Percentiles rank a stretch among this genome's conserved stretches.
phyloP scores from a whole-genome alignment of 92 coral and sea anemone genomes.

The Phenganax subtilis region DNA sequence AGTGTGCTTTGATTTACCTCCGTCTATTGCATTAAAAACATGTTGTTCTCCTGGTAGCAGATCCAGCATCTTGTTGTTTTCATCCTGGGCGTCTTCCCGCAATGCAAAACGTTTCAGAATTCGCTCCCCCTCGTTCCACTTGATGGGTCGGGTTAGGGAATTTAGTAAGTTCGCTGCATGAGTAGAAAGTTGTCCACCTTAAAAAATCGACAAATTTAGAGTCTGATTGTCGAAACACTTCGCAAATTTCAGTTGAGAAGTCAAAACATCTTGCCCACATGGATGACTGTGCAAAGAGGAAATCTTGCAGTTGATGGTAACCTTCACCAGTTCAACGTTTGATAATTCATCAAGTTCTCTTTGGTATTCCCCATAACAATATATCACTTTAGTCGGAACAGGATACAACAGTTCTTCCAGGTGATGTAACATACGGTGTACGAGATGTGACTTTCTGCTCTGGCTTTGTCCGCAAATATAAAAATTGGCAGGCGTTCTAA shows the following conservation, averaged over 20 bases:
- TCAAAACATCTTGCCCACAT: constrained; percentile 44
- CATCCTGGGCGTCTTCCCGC: constrained; percentile 17
- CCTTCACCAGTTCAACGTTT: too few relatives aligned
- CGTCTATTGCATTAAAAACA: constrained; percentile 37
- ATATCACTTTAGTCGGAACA: too few relatives aligned
- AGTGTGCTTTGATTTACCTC: constrained; percentile 11
- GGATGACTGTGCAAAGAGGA: constrained; percentile 16
- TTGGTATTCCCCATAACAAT: too few relatives aligned
- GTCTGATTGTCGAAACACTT: constrained; percentile 35
- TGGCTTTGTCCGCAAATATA: too few relatives aligned
- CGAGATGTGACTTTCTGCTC: too few relatives aligned
- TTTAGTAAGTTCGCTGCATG: constrained; percentile 9
- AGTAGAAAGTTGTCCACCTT: constrained; percentile 15
- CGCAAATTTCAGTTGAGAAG: constrained; percentile 6
- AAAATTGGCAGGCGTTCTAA: too few relatives aligned
- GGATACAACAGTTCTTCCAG: too few relatives aligned
- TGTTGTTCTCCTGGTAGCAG: constrained; percentile 20
- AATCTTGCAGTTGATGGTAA: too few relatives aligned
- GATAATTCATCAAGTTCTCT: too few relatives aligned
- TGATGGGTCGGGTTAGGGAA: constrained; percentile 23
- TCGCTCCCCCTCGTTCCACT: constrained; percentile 13
- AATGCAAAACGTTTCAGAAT: constrained; percentile 1
- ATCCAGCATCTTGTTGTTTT: constrained; percentile 17
- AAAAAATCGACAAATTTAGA: constrained; percentile 18
- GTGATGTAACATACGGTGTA: too few relatives aligned